phyloP scores from a whole-genome alignment of 2,888 invertebrate genomes.

The Chymomyza caudatula region DNA sequence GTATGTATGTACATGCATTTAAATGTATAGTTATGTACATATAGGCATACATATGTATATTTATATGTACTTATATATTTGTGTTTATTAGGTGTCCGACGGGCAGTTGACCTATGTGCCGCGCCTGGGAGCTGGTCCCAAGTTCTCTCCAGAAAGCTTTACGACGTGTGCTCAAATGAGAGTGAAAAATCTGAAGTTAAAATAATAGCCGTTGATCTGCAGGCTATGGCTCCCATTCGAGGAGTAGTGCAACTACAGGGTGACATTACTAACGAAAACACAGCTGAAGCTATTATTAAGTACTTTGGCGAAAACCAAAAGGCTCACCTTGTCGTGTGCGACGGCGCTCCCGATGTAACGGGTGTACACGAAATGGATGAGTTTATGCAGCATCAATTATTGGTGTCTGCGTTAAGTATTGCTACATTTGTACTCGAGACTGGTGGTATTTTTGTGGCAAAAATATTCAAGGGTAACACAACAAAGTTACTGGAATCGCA shows the following conservation, averaged over 20 bases:
- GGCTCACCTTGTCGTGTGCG: conserved; percentile 97
- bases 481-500: conserved; percentile 93
- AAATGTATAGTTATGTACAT: too few species aligned
- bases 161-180: conserved; percentile 78
- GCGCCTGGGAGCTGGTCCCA: conserved; percentile 99
- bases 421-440: conserved; percentile 93
- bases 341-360: conserved; percentile 99
- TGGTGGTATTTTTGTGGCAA: conserved; percentile 96
- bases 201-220: conserved; percentile 98
- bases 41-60: not conserved
- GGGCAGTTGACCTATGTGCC: conserved; percentile 98
- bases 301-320: conserved; percentile 90
- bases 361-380: conserved; percentile 99
- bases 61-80: not conserved
- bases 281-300: conserved; percentile 92
- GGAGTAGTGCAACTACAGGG: conserved; percentile 98
- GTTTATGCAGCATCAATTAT: conserved; percentile 96
- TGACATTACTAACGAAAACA: conserved; percentile 96
- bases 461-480: conserved; percentile 97
- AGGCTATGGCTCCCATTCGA: conserved; percentile 97
- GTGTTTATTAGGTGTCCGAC: conserved; percentile 83
- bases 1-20: not conserved
- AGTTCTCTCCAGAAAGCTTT: conserved; percentile 91
- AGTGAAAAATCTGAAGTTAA: conserved; percentile 82
- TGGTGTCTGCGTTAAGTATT: conserved; percentile 97